phyloP scores from a whole-genome alignment of 2,888 invertebrate genomes.

The Agrotis clavis region DNA sequence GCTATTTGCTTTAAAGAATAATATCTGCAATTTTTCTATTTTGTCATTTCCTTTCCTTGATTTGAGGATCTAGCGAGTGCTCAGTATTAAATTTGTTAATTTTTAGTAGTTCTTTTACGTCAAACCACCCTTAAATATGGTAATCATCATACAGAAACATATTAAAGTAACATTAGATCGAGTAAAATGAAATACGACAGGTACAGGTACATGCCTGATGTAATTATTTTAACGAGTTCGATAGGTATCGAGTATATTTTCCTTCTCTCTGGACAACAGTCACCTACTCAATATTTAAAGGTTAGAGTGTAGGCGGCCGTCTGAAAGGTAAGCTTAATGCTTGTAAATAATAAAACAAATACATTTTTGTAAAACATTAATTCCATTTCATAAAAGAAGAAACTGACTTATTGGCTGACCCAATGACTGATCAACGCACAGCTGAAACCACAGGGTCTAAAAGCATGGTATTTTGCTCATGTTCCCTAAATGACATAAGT shows the following conservation, averaged over 20 bases:
- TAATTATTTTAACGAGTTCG: conserved; percentile 23
- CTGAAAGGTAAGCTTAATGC: background rate
- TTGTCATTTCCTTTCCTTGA: too few relatives aligned
- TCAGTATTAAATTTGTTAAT: too few relatives aligned
- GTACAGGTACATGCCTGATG: background rate
- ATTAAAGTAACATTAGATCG: conserved; percentile 17
- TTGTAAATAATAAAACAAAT: conserved; percentile 4
- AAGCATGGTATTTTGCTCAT: too few relatives aligned
- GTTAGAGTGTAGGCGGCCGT: conserved; percentile 26
- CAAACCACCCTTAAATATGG: background rate
- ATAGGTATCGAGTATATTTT: background rate
- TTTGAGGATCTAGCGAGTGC: too few relatives aligned
- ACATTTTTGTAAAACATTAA: conserved; percentile 2
- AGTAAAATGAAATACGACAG: conserved; percentile 19
- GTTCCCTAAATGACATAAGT: too few relatives aligned
- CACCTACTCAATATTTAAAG: conserved; percentile 36
- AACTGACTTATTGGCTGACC: too few relatives aligned
- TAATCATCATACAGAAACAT: background rate
- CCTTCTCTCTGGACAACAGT: conserved; percentile 18
- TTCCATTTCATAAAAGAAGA: background rate
- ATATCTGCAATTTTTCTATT: too few relatives aligned
- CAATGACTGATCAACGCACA: too few relatives aligned
- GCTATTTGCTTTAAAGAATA: too few relatives aligned
- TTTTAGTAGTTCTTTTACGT: background rate
- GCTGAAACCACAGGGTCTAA: too few relatives aligned